Percentiles rank a stretch among this genome's conserved stretches.
phyloP scores from a whole-genome alignment of 2,888 invertebrate genomes.

The Lucinisca nassula region DNA sequence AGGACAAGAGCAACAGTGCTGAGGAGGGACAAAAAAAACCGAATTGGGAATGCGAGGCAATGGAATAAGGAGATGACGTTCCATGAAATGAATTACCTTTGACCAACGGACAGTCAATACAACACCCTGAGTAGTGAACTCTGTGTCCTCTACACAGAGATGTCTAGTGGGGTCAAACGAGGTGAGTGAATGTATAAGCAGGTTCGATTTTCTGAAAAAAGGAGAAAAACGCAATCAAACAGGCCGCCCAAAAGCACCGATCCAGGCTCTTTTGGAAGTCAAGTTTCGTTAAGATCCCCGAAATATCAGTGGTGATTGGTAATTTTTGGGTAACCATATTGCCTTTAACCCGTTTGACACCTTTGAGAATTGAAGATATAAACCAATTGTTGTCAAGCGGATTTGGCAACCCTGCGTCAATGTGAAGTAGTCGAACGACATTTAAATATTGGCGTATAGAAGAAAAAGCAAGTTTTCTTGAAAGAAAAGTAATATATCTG shows the following conservation, averaged over 20 bases:
- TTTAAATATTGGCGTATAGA: background rate
- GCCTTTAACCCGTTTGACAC: slow-evolving; percentile 1
- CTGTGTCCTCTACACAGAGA: background rate
- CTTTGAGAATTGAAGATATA: no score
- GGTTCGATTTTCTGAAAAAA: slow-evolving; percentile 21
- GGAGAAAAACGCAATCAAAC: slow-evolving; percentile 21
- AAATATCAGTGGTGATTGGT: slow-evolving; percentile 10
- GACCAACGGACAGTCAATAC: no score
- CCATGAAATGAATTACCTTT: no score
- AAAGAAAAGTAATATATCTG: background rate
- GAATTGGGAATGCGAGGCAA: no score
- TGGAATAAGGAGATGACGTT: no score
- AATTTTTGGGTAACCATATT: background rate
- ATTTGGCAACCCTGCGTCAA: background rate
- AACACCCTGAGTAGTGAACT: background rate
- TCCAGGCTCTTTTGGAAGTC: background rate
- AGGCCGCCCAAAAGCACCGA: slow-evolving; percentile 18
- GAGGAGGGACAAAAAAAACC: no score
- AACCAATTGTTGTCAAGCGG: background rate
- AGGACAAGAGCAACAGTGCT: no score
- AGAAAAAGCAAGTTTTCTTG: background rate
- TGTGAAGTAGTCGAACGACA: background rate
- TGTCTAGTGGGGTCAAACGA: background rate
- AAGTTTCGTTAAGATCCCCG: background rate
- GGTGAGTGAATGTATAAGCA: background rate